A percentile compares a stretch with the other conserved stretches of the same genome.
Conservation (phyloP, 2,888 invertebrate species). For the Cephus sareptanus region DNA sequence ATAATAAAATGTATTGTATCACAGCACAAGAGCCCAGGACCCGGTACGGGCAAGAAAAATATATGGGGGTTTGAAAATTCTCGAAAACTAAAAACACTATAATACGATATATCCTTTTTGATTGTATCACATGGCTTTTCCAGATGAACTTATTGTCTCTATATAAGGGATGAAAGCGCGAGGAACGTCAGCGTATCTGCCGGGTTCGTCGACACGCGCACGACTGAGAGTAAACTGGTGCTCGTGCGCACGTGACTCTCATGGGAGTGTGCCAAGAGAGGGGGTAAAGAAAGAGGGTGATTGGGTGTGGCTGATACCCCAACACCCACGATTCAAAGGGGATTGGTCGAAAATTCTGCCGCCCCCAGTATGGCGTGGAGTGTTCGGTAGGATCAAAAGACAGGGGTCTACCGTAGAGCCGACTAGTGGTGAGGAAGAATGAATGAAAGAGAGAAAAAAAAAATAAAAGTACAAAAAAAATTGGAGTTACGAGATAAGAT, state of each 20-base stretch:
- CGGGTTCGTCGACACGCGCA: conserved; percentile 40
- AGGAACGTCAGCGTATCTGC: conserved; percentile 13
- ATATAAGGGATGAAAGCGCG: conserved; percentile 19
- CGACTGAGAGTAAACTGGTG: conserved; percentile 50
- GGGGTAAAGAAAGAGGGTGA: conserved; percentile 23
- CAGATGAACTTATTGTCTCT: not conserved
- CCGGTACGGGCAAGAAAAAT: not conserved
- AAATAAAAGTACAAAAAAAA: not conserved
- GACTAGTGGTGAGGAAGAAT: not conserved
- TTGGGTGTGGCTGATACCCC: conserved; percentile 46
- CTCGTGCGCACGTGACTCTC: conserved; percentile 61
- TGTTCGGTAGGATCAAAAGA: conserved; percentile 3
- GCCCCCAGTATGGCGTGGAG: conserved; percentile 62
- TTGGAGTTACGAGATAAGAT: not conserved
- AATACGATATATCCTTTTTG: not conserved
- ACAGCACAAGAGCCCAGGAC: not conserved
- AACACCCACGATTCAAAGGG: conserved; percentile 41
- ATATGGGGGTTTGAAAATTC: not conserved
- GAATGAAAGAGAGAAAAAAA: not conserved
- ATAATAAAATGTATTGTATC: not conserved
- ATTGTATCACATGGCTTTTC: not conserved
- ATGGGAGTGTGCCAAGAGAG: conserved; percentile 22
- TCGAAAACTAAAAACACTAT: not conserved
- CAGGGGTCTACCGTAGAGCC: not conserved
- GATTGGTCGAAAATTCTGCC: conserved; percentile 55